These are phyloP conservation scores for Pelagia noctiluca DNA, from an alignment of 30 jellyfish, hydroid and myxozoan genomes.

Conservation along the genomic window DNA sequence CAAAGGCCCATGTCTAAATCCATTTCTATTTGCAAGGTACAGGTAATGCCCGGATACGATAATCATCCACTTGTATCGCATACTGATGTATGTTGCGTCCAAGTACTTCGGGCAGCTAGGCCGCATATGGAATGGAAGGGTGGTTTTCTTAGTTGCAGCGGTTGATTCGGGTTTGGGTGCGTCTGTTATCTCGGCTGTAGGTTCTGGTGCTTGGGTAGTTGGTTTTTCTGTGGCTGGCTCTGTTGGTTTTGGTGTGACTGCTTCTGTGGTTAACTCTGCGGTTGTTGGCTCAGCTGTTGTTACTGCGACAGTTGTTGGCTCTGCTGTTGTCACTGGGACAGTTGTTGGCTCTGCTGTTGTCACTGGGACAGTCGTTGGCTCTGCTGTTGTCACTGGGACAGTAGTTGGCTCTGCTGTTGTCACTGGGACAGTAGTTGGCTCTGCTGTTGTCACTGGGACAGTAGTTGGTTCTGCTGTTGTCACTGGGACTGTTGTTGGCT, in stretches of 20 bases:
- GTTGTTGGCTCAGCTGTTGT: constrained; percentile 31
- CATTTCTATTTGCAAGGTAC: constrained; percentile 70
- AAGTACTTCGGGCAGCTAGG: constrained; percentile 39
- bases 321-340: constrained; percentile 5
- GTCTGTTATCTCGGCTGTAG: background rate
- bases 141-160: background rate
- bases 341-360: constrained; percentile 11
- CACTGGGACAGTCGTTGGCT: background rate
- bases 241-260: constrained; percentile 18
- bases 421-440: too few species aligned
- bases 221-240: background rate
- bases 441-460: background rate
- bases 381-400: too few species aligned
- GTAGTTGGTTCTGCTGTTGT: background rate
- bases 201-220: constrained; percentile 11
- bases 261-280: background rate
- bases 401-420: background rate
- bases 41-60: constrained; percentile 36
- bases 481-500: background rate
- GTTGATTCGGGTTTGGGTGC: background rate
- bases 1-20: constrained; percentile 76
- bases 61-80: constrained; percentile 53
- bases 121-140: constrained; percentile 25
- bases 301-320: constrained; percentile 23
- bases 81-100: constrained; percentile 44